phyloP scores from a whole-genome alignment of 2,888 invertebrate genomes.

The Phengaris arion region DNA sequence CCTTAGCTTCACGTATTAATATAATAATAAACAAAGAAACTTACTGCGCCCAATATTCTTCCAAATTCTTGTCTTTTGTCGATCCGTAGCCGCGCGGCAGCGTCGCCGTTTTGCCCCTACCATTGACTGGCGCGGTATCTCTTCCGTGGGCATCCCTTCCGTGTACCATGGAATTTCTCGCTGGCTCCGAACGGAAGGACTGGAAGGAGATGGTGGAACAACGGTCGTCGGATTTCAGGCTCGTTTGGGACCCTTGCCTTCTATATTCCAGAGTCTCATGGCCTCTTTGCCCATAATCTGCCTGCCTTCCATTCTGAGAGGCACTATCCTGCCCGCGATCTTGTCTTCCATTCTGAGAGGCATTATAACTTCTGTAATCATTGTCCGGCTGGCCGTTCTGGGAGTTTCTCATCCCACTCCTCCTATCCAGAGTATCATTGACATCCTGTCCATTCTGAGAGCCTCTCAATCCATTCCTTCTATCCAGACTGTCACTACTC shows the following conservation, averaged over 20 bases:
- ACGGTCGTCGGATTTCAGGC: constrained; percentile 60
- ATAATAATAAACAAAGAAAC: constrained; percentile 42
- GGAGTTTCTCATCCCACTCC: not conserved
- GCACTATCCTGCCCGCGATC: not conserved
- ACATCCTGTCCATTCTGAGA: not conserved
- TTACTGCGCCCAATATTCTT: constrained; percentile 75
- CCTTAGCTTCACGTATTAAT: too few relatives aligned
- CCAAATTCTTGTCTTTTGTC: constrained; percentile 68
- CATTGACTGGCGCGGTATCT: constrained; percentile 53
- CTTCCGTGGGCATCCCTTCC: constrained; percentile 47
- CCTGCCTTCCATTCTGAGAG: not conserved
- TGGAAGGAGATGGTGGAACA: constrained; percentile 62
- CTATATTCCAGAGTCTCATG: not conserved
- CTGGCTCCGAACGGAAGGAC: constrained; percentile 66
- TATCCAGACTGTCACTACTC: not conserved
- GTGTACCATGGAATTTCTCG: constrained; percentile 55
- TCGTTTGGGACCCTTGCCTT: constrained; percentile 54
- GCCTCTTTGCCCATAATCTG: not conserved
- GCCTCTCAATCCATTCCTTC: not conserved
- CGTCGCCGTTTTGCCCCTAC: constrained; percentile 61
- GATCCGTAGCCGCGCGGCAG: constrained; percentile 69
- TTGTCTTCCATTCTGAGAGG: not conserved
- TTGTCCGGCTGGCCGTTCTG: not conserved
- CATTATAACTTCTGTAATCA: not conserved
- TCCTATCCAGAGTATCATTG: not conserved